Evolutionary conservation across 2,797 vertebrate species (phyloP).

Genomic region (Acridotheres tristis): DNA sequence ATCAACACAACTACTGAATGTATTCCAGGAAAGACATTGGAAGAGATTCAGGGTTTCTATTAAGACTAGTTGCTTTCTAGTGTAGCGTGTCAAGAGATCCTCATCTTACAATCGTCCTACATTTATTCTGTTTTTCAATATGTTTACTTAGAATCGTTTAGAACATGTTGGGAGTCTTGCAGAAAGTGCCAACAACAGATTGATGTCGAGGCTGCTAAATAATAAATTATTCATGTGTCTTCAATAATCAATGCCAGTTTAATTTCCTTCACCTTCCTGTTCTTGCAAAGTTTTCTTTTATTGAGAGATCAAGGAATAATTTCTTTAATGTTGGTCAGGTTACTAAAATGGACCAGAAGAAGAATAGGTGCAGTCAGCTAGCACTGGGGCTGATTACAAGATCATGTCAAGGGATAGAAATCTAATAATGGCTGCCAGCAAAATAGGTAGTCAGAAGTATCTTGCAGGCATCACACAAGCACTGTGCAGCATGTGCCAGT

Average conservation of each 20-base stretch:
- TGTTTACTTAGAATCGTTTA: background rate
- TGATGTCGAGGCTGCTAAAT: slow-evolving; percentile 7
- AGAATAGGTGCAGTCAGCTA: background rate
- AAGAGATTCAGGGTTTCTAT: background rate
- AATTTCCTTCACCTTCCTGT: slow-evolving; percentile 21
- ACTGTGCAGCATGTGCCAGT: background rate
- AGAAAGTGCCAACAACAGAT: background rate
- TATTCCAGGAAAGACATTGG: background rate
- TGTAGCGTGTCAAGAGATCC: background rate
- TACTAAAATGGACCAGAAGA: background rate
- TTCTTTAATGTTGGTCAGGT: background rate
- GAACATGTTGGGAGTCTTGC: background rate
- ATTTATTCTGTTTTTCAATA: background rate
- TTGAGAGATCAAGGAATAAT: slow-evolving; percentile 53
- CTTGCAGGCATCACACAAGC: background rate
- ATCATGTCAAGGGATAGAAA: background rate
- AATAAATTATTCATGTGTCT: slow-evolving; percentile 21
- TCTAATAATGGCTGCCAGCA: background rate
- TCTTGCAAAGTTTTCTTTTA: slow-evolving; percentile 38
- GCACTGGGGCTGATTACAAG: background rate
- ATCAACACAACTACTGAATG: background rate
- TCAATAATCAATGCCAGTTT: slow-evolving; percentile 41
- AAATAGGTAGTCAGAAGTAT: background rate
- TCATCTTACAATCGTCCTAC: background rate
- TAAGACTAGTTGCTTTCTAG: background rate